Evolutionary conservation across 2,797 vertebrate species (phyloP).

Genomic region (Coracias cyanogaster): DNA sequence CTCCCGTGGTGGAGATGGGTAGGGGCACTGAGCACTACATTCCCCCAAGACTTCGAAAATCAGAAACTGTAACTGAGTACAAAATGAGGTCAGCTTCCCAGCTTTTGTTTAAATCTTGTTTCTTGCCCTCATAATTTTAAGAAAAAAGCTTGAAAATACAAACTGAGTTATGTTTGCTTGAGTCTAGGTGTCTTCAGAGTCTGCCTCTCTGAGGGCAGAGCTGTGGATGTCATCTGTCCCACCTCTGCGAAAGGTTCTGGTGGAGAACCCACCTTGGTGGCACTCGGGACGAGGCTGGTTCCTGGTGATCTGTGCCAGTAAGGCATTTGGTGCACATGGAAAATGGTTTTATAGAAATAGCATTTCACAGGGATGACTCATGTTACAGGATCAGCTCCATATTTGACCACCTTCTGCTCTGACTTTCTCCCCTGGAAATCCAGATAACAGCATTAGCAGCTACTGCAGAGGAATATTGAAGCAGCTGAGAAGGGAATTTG

Average conservation of each 20-base stretch:
- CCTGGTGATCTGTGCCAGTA: background rate
- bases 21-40: rapidly evolving
- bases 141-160: background rate
- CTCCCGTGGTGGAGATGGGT: rapidly evolving
- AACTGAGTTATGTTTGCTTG: background rate
- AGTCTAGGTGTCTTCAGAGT: rapidly evolving
- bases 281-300: background rate
- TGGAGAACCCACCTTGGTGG: background rate
- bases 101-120: background rate
- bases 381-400: background rate
- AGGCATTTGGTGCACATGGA: rapidly evolving
- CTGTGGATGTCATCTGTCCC: background rate
- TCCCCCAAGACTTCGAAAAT: background rate
- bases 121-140: background rate
- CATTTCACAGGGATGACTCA: background rate
- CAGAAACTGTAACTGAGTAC: background rate
- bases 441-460: background rate
- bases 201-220: background rate
- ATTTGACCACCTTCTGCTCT: background rate
- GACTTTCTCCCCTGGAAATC: background rate
- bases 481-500: background rate
- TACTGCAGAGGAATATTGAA: background rate
- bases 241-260: background rate
- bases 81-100: background rate
- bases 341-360: background rate